phyloP scores from a whole-genome alignment of 2,888 invertebrate genomes.

The Xestia c-nigrum region DNA sequence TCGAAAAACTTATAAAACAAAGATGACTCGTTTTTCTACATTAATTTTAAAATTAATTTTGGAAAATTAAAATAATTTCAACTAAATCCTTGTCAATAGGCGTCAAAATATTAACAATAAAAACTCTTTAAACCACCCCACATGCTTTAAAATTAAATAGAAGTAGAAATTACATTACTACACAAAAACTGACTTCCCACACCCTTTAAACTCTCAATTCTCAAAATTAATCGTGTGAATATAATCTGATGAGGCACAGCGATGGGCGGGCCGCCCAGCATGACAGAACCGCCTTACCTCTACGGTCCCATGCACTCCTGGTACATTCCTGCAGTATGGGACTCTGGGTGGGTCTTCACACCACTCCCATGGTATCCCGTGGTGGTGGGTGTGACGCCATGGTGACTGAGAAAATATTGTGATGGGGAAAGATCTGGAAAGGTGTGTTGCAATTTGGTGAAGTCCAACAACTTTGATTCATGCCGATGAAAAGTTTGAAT shows the following conservation, averaged over 20 bases:
- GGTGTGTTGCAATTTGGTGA: neutral
- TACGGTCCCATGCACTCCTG: conserved; percentile 47
- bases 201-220: conserved; percentile 10
- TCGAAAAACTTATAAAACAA: neutral
- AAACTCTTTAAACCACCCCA: neutral
- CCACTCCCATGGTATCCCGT: conserved; percentile 61
- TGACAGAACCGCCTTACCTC: conserved; percentile 69
- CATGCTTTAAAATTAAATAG: neutral
- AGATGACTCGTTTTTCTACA: too few species aligned
- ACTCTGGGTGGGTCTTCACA: conserved; percentile 32
- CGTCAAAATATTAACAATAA: neutral
- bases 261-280: conserved; percentile 78
- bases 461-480: neutral
- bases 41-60: too few species aligned
- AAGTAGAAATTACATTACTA: conserved; percentile 26
- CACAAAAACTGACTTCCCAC: conserved; percentile 37
- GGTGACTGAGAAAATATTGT: conserved; percentile 47
- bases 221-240: conserved; percentile 66
- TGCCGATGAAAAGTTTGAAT: neutral
- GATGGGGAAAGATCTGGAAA: conserved; percentile 22
- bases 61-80: neutral
- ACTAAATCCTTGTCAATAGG: neutral
- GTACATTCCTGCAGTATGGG: conserved; percentile 38
- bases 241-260: conserved; percentile 36
- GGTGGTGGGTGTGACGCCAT: conserved; percentile 61